Evolutionary conservation across 2,797 vertebrate species (phyloP).

Genomic region (Distichodus sexfasciatus): DNA sequence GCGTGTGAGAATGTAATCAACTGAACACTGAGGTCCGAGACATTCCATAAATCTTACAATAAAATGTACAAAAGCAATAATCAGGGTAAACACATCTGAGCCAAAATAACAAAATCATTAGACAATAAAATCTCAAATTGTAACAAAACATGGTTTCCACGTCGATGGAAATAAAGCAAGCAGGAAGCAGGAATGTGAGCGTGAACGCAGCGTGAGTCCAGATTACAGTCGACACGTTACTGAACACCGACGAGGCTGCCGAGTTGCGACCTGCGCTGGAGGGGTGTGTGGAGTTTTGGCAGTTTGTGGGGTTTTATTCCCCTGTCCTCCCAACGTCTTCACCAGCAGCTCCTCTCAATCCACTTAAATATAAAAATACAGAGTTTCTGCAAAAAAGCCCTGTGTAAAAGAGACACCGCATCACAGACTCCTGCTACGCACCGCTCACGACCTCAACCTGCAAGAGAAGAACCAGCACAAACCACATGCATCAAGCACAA

Average conservation of each 20-base stretch:
- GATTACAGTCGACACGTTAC: conserved; percentile 47
- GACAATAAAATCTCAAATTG: no score
- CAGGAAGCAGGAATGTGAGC: conserved; percentile 21
- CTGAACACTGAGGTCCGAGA: neutral
- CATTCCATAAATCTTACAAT: conserved; percentile 66
- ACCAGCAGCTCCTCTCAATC: conserved; percentile 44
- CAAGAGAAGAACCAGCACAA: conserved; percentile 88
- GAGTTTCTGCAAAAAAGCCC: conserved; percentile 60
- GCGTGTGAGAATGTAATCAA: no score
- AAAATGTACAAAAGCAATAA: conserved; percentile 67
- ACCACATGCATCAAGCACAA: conserved; percentile 76
- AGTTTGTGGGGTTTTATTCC: conserved; percentile 53
- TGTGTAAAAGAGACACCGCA: conserved; percentile 76
- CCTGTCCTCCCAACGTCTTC: conserved; percentile 25
- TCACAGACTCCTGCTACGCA: conserved; percentile 87
- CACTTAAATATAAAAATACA: conserved; percentile 63
- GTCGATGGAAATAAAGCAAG: conserved; percentile 26
- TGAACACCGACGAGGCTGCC: conserved; percentile 69
- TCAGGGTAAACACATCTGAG: conserved; percentile 43
- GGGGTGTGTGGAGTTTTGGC: conserved; percentile 51
- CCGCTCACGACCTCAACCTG: conserved; percentile 95
- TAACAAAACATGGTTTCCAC: no score
- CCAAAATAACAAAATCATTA: conserved; percentile 16
- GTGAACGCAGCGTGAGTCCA: conserved; percentile 52
- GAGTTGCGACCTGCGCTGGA: conserved; percentile 57